Percentiles rank a stretch among this genome's conserved stretches.
phyloP scores from a whole-genome alignment of 2,797 vertebrate genomes.

The Eulemur rubriventer region DNA sequence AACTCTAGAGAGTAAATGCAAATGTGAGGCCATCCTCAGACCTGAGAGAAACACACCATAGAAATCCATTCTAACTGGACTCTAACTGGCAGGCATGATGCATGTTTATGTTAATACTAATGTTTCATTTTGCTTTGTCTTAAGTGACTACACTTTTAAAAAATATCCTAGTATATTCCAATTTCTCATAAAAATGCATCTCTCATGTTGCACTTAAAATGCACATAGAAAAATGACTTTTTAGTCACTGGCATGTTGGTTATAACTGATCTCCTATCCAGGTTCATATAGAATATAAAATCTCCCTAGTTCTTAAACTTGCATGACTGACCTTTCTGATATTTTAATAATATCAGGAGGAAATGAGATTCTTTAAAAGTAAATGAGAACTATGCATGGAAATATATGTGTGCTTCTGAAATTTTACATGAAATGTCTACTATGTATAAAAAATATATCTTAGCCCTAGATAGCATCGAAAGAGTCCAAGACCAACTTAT shows the following conservation, averaged over 20 bases:
- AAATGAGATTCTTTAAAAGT: slow-evolving; percentile 20
- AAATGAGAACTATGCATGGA: slow-evolving; percentile 45
- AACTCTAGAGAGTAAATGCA: neutral
- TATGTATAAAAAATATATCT: neutral
- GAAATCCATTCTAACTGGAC: neutral
- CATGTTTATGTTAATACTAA: slow-evolving; percentile 7
- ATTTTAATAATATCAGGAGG: slow-evolving; percentile 27
- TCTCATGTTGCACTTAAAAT: neutral
- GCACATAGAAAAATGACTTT: neutral
- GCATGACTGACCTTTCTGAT: slow-evolving; percentile 46
- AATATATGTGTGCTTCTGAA: slow-evolving; percentile 75
- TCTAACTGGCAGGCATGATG: neutral
- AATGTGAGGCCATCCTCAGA: neutral
- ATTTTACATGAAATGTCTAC: neutral
- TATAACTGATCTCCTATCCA: neutral
- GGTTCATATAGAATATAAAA: slow-evolving; percentile 21
- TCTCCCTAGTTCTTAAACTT: slow-evolving; percentile 33
- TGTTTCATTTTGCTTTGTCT: slow-evolving; percentile 51
- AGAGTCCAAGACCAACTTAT: neutral
- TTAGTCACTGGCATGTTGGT: neutral
- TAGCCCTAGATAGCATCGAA: neutral
- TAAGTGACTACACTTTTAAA: neutral
- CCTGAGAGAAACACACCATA: neutral
- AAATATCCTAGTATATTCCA: neutral
- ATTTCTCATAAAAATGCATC: slow-evolving; percentile 17